phyloP scores from a whole-genome alignment of 2,888 invertebrate species.

The Hoplodrina blanda region DNA sequence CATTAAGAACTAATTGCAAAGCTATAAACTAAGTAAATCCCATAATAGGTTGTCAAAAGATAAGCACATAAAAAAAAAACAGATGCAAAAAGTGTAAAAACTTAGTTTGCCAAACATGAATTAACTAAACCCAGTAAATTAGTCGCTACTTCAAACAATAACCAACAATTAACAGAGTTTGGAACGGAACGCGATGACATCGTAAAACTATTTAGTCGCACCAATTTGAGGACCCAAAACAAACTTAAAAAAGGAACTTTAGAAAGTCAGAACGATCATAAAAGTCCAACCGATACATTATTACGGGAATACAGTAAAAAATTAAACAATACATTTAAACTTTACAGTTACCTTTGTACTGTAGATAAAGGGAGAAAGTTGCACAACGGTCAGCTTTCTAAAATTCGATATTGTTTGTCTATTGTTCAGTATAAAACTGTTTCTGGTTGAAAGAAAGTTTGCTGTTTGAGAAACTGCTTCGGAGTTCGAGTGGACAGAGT shows the following conservation, averaged over 20 bases:
- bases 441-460: slow-evolving; percentile 67
- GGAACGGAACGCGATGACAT: slow-evolving; percentile 59
- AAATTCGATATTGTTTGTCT: slow-evolving; percentile 83
- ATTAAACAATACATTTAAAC: slow-evolving; percentile 77
- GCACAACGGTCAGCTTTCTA: slow-evolving; percentile 88
- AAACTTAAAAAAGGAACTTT: slow-evolving; percentile 69
- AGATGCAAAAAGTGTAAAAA: slow-evolving; percentile 13
- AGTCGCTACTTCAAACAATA: slow-evolving; percentile 50
- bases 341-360: slow-evolving; percentile 84
- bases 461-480: slow-evolving; percentile 58
- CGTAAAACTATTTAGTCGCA: slow-evolving; percentile 61
- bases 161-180: slow-evolving; percentile 55
- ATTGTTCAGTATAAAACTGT: slow-evolving; percentile 73
- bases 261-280: slow-evolving; percentile 71
- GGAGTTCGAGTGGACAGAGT: slow-evolving; percentile 23
- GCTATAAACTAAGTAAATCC: neutral
- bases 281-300: slow-evolving; percentile 70
- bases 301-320: slow-evolving; percentile 77
- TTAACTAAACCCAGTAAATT: slow-evolving; percentile 47
- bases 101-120: slow-evolving; percentile 33
- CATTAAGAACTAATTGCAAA: neutral
- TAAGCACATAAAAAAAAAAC: slow-evolving; percentile 5
- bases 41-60: neutral
- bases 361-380: slow-evolving; percentile 89
- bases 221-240: slow-evolving; percentile 69